These are phyloP conservation scores for Paraescarpia echinospica DNA, from an alignment of 1,140 invertebrate species.

Conservation along the genomic window DNA sequence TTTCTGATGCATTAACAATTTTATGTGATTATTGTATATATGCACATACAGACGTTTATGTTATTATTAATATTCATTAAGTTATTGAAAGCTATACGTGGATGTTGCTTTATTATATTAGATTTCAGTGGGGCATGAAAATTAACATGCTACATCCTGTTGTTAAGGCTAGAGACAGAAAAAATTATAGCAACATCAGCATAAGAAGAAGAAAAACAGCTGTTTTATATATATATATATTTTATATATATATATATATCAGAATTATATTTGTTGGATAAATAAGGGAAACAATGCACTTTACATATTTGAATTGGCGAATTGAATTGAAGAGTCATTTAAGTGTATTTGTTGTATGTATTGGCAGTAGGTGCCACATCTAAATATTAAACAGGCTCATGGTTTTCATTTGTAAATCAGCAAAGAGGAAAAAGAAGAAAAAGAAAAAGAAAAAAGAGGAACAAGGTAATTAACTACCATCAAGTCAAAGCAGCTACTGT, in stretches of 20 bases:
- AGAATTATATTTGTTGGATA: too few relatives aligned
- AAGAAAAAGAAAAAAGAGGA: slow-evolving; percentile 1
- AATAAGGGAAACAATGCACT: too few relatives aligned
- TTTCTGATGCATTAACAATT: neutral
- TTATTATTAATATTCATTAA: neutral
- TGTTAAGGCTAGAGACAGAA: neutral
- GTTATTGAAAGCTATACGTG: neutral
- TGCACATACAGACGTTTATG: neutral
- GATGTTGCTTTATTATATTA: too few relatives aligned
- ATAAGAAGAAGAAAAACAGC: neutral
- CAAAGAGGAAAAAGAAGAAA: neutral
- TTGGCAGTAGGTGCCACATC: neutral
- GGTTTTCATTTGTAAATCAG: neutral
- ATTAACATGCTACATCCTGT: too few relatives aligned
- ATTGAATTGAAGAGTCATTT: neutral
- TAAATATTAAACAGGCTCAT: neutral
- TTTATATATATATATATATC: too few relatives aligned
- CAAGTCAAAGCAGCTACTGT: neutral
- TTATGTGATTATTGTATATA: neutral
- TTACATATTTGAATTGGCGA: too few relatives aligned
- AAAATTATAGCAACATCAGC: neutral
- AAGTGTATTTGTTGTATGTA: neutral
- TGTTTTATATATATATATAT: too few relatives aligned
- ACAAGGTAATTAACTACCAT: neutral
- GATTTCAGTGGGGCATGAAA: too few relatives aligned